A percentile compares a stretch with the other conserved stretches of the same genome.
phyloP scores from a whole-genome alignment of 2,113 vertebrate species.

The Xiphophorus maculatus region DNA sequence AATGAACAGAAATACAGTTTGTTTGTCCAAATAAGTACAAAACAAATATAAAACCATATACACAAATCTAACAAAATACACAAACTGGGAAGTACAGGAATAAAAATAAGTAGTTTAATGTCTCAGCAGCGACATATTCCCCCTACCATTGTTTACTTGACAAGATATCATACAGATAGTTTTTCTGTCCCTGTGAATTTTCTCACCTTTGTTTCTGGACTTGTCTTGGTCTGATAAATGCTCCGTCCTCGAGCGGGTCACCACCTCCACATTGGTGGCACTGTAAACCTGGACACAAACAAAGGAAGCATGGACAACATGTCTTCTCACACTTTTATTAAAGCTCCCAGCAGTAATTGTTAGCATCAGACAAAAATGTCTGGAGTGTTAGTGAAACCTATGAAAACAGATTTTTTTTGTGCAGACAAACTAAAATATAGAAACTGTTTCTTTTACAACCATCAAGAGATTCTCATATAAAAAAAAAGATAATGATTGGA shows the following conservation, averaged over 20 bases:
- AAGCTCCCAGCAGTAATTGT: not conserved
- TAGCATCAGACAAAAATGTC: not conserved
- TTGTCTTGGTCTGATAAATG: conserved; percentile 87
- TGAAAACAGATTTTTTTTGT: not conserved
- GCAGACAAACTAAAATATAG: not conserved
- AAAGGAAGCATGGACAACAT: not conserved
- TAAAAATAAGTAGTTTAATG: no score
- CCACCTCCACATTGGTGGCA: conserved; percentile 84
- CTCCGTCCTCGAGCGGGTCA: conserved; percentile 83
- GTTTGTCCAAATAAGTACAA: not conserved
- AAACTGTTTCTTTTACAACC: not conserved
- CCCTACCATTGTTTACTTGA: not conserved
- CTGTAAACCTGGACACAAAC: conserved; percentile 79
- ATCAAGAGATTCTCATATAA: not conserved
- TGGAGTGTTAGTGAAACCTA: not conserved
- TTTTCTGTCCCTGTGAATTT: not conserved
- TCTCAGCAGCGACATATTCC: not conserved
- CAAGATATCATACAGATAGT: not conserved
- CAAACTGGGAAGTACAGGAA: no score
- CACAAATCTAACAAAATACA: no score
- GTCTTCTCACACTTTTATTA: not conserved
- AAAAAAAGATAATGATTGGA: not conserved
- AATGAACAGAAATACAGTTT: not conserved
- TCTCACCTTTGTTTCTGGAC: conserved; percentile 81
- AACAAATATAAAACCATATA: no score